These are phyloP conservation scores for Abrostola tripartita DNA, from an alignment of 2,888 invertebrate species.

Conservation along the genomic window DNA sequence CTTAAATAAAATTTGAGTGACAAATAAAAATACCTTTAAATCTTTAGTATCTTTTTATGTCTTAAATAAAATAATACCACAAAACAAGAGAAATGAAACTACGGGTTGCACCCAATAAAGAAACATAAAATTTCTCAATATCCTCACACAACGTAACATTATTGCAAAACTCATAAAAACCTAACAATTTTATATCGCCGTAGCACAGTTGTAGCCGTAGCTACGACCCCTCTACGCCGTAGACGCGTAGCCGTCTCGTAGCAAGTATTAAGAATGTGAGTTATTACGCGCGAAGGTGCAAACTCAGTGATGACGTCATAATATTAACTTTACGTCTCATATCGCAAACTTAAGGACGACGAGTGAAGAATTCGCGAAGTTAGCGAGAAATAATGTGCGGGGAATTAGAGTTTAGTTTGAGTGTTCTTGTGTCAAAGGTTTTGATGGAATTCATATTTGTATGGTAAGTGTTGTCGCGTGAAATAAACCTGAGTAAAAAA, in stretches of 20 bases:
- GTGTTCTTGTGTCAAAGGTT: not conserved
- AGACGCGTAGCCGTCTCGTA: slow-evolving; percentile 48
- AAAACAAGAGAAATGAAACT: too few relatives aligned
- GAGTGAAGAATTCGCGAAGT: slow-evolving; percentile 41
- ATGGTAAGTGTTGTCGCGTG: not conserved
- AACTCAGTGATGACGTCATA: slow-evolving; percentile 41
- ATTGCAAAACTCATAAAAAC: slow-evolving; percentile 24
- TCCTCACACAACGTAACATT: slow-evolving; percentile 14
- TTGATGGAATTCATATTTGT: not conserved
- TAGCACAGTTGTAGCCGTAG: slow-evolving; percentile 29
- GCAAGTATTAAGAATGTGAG: slow-evolving; percentile 38
- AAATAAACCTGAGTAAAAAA: not conserved
- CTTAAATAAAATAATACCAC: too few relatives aligned
- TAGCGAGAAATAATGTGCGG: slow-evolving; percentile 26
- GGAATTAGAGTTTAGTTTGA: slow-evolving; percentile 6
- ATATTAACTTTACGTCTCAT: slow-evolving; percentile 36
- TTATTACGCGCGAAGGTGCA: slow-evolving; percentile 43
- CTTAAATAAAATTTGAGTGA: too few relatives aligned
- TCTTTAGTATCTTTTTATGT: too few relatives aligned
- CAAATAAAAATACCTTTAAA: too few relatives aligned
- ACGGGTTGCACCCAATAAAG: too few relatives aligned
- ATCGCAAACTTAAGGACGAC: slow-evolving; percentile 29
- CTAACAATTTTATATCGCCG: slow-evolving; percentile 26
- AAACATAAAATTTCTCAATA: not conserved
- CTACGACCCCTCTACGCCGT: slow-evolving; percentile 8